Evolutionary conservation across 1,140 invertebrate genomes (phyloP).

Genomic region (Meloidogyne chitwoodi): DNA sequence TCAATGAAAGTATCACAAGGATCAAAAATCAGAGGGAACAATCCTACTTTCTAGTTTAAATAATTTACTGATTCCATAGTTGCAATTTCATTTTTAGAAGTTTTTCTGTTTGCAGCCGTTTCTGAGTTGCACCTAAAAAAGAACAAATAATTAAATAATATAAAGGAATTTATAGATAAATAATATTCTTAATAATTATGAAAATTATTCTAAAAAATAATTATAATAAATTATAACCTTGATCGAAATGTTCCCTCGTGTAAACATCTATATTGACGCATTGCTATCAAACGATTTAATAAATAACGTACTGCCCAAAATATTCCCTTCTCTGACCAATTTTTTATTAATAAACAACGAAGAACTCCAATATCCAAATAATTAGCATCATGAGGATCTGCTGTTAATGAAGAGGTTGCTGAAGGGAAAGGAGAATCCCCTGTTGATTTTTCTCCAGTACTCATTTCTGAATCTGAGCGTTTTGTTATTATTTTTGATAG

Average conservation of each 20-base stretch:
- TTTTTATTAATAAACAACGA: slow-evolving; percentile 87
- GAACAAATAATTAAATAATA: slow-evolving; percentile 7
- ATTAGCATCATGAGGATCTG: slow-evolving; percentile 78
- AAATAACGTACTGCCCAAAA: slow-evolving; percentile 88
- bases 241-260: slow-evolving; percentile 38
- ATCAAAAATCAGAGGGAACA: no score
- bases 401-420: background rate
- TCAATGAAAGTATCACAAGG: no score
- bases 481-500: slow-evolving; percentile 9
- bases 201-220: no score
- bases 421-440: background rate
- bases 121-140: slow-evolving; percentile 16
- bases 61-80: slow-evolving; percentile 13
- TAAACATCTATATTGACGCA: slow-evolving; percentile 39
- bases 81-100: slow-evolving; percentile 18
- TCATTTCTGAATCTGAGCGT: slow-evolving; percentile 19
- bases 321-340: slow-evolving; percentile 95
- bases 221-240: slow-evolving; percentile 52
- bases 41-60: background rate
- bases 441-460: slow-evolving; percentile 19
- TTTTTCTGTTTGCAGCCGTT: slow-evolving; percentile 6
- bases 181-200: no score
- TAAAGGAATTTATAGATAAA: no score
- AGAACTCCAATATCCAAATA: slow-evolving; percentile 91
- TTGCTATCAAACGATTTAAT: slow-evolving; percentile 62